Evolutionary conservation across 2,888 invertebrate species (phyloP), one percentile per base, ranked within the genome.

Genomic region (Serripes groenlandicus): DNA sequence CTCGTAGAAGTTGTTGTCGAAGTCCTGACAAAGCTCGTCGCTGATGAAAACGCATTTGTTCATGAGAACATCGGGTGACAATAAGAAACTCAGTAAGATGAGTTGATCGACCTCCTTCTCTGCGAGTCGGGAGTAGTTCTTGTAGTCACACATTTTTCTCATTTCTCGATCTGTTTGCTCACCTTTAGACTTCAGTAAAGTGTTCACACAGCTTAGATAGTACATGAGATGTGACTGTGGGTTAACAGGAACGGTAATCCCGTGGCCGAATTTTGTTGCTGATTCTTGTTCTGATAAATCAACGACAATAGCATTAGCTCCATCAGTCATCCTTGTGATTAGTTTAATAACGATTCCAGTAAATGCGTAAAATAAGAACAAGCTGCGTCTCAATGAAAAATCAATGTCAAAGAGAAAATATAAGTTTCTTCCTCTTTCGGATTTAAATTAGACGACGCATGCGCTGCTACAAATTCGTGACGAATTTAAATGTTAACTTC

Each of bases 1-100:
- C 75, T 75, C 75, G 42, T 58, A 75, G 42, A 75, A 75, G 32
- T 75, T 75, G 49, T 75, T 75, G 60, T 75, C 75, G 42, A 58
- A 75, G 60, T 69, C 58, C 42, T 75, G 54, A 54, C 75, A 75
- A 0, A 75, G 69, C 9, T 75, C 75, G 58, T 56, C 69, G 42
- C 56, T 32, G 28, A 69, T 30, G 32, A 75, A 75, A 21, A 75
- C 42, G 75, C 75, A 75, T 35, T 75, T 75, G 75, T 75, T 69
- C 3, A 68, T 42, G 1, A 75, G 42, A 42, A 75, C 75, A 58
- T 75, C 75, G 3, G 75, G 75, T 15, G 75, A 75, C 32, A 75
- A 58, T 18, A 75, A 30, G 30, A 37, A 75, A 23, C 75, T 56
- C 69, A 75, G 35, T 32, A 75, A 32, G n/a, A 75, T 54, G 28